Evolutionary conservation across 2,797 vertebrate species (phyloP), one percentile per base, ranked within the genome.

Genomic region (Spatula clypeata): DNA sequence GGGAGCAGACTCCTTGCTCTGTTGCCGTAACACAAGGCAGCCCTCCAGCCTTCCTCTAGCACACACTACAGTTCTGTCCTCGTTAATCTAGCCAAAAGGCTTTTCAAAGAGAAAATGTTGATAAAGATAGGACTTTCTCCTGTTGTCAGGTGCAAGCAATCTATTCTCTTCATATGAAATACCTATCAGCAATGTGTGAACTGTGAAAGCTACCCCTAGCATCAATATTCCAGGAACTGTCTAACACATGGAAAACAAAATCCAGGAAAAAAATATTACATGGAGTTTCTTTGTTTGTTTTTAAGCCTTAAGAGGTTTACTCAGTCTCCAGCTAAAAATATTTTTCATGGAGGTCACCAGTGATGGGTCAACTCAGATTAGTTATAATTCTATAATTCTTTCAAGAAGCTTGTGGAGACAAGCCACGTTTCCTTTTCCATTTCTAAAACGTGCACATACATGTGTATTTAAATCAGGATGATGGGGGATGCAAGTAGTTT

Each of bases 251-350:
- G 26, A 80, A 90, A 83, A 79, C 58, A 92, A 92, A 92, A 92
- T 71, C 9, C 61, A 81, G 36, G 42, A 42, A 44, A 44, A 42
- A 40, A 79, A 60, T 36, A 44, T 61, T 27, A 45, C 11, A 79
- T 31, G 9, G 10, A 72, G 71, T 32, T 24, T 67, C 81, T 71
- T 81, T 87, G 79, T 79, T 79, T 32, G 20, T 67, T 84, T 71
- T 81, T 87, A 72, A 15, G 20, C 5, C 3, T 74, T 80, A 89
- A 83, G 61, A 84, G 36, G 40, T 90, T 88, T 86, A 61, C 38
- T 61, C 29, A 88, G 55, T 79, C 77, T 83, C 55, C 64, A 83
- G 64, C 49, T 83, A 79, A 69, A 88, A 86, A 58, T 86, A 86
- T 88, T 90, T 92, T 92, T 88, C 27, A 34, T 53, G 36, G 55